phyloP scores from a whole-genome alignment of 2,113 vertebrate genomes.

The Calypte anna region DNA sequence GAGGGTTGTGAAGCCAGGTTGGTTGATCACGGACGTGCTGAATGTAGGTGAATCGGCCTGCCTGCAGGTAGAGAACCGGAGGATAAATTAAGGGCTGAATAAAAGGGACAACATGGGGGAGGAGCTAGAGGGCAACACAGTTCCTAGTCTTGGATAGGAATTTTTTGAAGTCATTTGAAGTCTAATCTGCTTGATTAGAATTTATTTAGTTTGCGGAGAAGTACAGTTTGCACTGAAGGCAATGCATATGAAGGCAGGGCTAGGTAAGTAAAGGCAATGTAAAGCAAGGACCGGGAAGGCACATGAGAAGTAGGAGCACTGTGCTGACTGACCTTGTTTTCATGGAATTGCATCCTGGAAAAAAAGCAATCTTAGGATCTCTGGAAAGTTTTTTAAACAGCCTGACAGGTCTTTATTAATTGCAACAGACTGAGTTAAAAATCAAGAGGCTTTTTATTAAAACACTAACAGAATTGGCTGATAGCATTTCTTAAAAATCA shows the following conservation, averaged over 20 bases:
- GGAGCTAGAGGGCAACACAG: not conserved
- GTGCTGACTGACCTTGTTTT: not conserved
- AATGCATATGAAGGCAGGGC: too few species aligned
- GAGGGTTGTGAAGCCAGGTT: not conserved
- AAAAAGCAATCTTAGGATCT: not conserved
- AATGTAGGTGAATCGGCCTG: not conserved
- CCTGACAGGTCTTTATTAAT: not conserved
- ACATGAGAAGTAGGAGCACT: not conserved
- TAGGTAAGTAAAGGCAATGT: not conserved
- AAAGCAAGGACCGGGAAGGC: not conserved
- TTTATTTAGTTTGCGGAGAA: not conserved
- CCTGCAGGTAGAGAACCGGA: not conserved
- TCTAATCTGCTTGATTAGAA: not conserved
- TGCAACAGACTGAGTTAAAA: not conserved
- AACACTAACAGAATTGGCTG: not conserved
- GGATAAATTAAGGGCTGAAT: not conserved
- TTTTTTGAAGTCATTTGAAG: not conserved
- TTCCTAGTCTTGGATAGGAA: not conserved
- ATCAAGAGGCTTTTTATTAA: not conserved
- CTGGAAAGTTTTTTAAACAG: not conserved
- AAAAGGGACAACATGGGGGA: not conserved
- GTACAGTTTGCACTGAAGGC: not conserved
- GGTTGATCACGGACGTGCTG: rapidly evolving
- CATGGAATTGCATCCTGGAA: not conserved
- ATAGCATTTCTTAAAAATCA: not conserved